phyloP scores from a whole-genome alignment of 2,113 vertebrate species.

The Sialia sialis region DNA sequence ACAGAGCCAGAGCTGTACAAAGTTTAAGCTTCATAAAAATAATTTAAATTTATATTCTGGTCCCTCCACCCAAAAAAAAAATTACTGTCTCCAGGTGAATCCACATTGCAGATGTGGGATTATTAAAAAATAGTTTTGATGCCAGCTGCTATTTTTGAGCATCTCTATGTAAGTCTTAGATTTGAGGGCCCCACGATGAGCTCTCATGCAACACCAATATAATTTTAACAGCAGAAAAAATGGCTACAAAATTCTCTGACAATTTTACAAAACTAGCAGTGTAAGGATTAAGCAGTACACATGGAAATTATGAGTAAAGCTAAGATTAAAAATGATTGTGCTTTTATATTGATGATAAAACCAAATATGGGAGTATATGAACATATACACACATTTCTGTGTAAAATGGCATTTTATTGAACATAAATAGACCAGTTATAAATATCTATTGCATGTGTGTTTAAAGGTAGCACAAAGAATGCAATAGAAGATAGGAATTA shows the following conservation, averaged over 20 bases:
- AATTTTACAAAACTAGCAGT: not conserved
- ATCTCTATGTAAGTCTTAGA: not conserved
- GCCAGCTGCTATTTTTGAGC: not conserved
- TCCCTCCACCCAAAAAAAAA: fast-evolving
- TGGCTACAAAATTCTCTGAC: not conserved
- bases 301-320: not conserved
- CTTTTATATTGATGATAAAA: not conserved
- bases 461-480: not conserved
- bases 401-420: not conserved
- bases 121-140: not conserved
- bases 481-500: not conserved
- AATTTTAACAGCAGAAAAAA: not conserved
- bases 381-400: not conserved
- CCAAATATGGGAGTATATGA: not conserved
- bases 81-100: not conserved
- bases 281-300: not conserved
- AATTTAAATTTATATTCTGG: not conserved
- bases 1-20: not conserved
- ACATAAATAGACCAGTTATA: not conserved
- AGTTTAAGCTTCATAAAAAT: not conserved
- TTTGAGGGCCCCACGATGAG: not conserved
- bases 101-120: not conserved
- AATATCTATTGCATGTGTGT: not conserved
- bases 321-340: not conserved
- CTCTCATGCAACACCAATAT: not conserved